Conservation (phyloP, 2,888 invertebrate species). For the Drosophila nr. medialis region DNA sequence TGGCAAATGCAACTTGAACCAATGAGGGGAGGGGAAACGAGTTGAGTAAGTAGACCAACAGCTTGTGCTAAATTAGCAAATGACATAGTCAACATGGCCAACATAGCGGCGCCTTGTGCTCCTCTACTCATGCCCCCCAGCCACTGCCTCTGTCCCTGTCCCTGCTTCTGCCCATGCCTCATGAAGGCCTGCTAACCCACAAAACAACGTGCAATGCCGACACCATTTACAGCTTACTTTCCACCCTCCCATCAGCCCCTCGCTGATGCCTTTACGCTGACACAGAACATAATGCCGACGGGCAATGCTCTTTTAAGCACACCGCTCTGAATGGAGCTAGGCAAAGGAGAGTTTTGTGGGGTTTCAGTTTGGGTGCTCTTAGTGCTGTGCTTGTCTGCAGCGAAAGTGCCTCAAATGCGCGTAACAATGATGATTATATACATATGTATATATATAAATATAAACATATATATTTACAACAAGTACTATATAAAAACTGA, state of each 20-base stretch:
- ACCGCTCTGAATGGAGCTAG: constrained; percentile 53
- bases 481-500: constrained; percentile 32
- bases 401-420: constrained; percentile 72
- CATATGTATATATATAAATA: constrained; percentile 33
- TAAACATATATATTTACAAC: constrained; percentile 20
- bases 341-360: constrained; percentile 16
- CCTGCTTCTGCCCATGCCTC: constrained; percentile 1
- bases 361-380: constrained; percentile 12
- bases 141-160: neutral
- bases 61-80: constrained; percentile 79
- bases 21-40: constrained; percentile 22
- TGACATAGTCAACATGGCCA: constrained; percentile 79
- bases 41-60: constrained; percentile 63
- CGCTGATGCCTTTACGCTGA: constrained; percentile 62
- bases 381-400: constrained; percentile 51
- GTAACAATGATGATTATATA: constrained; percentile 72
- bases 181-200: constrained; percentile 75
- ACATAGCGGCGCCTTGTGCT: constrained; percentile 44
- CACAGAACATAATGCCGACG: constrained; percentile 81
- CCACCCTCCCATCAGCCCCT: neutral
- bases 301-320: constrained; percentile 82
- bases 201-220: constrained; percentile 74
- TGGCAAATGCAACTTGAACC: constrained; percentile 69
- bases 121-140: constrained; percentile 1
- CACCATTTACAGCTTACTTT: constrained; percentile 51